phyloP scores from a whole-genome alignment of 2,797 vertebrate species.

The Sebastes variabilis region DNA sequence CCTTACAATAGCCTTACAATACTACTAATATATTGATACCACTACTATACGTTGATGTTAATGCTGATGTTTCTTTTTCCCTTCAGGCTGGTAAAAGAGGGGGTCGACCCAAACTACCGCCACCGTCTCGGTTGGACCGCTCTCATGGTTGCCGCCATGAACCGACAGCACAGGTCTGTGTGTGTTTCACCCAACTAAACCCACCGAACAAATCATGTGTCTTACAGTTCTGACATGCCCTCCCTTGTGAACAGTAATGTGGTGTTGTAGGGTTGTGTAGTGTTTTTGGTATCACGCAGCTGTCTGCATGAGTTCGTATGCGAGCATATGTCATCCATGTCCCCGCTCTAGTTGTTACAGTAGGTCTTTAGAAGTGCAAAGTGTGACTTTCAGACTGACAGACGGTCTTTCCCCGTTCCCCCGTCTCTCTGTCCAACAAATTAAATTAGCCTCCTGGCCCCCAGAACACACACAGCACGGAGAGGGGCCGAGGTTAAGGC shows the following conservation, averaged over 20 bases:
- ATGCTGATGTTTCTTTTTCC: slow-evolving; percentile 16
- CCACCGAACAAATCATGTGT: not conserved
- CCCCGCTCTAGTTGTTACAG: slow-evolving; percentile 62
- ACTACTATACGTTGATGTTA: not conserved
- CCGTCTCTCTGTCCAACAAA: slow-evolving; percentile 77
- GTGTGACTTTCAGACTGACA: slow-evolving; percentile 76
- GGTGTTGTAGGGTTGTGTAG: not conserved
- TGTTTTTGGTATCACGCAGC: slow-evolving; percentile 28
- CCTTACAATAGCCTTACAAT: too few species aligned
- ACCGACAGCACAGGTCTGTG: slow-evolving; percentile 88
- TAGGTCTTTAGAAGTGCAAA: slow-evolving; percentile 76
- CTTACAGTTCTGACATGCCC: not conserved
- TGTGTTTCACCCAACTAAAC: not conserved
- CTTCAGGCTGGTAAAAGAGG: slow-evolving; percentile 87
- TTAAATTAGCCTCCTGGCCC: slow-evolving; percentile 84
- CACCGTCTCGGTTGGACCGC: slow-evolving; percentile 94
- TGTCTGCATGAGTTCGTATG: slow-evolving; percentile 34
- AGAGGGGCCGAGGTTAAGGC: slow-evolving; percentile 79
- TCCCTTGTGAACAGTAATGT: slow-evolving; percentile 3
- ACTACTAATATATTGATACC: not conserved
- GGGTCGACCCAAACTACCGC: slow-evolving; percentile 86
- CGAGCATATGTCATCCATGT: slow-evolving; percentile 52
- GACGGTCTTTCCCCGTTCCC: slow-evolving; percentile 74
- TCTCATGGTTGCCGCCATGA: slow-evolving; percentile 95
- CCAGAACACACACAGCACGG: slow-evolving; percentile 80